phyloP scores from a whole-genome alignment of 2,888 invertebrate genomes.

The Cosmorhoe ocellata region DNA sequence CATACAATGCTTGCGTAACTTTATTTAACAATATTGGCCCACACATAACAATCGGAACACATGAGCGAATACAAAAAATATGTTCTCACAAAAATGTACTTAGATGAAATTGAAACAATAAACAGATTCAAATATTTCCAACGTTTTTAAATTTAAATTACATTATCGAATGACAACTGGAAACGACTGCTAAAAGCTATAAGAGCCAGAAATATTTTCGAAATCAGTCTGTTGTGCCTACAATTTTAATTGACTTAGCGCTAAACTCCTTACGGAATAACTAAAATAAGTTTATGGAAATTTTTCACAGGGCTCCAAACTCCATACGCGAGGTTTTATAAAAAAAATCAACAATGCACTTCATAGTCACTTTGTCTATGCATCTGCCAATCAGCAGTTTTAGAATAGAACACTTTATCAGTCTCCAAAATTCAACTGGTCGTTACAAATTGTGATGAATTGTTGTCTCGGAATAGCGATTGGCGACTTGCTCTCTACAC shows the following conservation, averaged over 20 bases:
- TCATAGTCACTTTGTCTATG: conserved; percentile 52
- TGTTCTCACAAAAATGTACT: conserved; percentile 10
- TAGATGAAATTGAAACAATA: conserved; percentile 7
- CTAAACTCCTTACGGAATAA: conserved; percentile 33
- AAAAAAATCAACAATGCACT: conserved; percentile 43
- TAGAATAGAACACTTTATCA: conserved; percentile 54
- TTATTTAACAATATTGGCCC: conserved; percentile 42
- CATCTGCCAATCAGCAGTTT: conserved; percentile 49
- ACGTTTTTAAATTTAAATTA: conserved; percentile 5
- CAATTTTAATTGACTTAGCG: conserved; percentile 37
- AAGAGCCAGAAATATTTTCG: conserved; percentile 38
- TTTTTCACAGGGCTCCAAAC: conserved; percentile 31
- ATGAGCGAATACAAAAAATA: conserved; percentile 26
- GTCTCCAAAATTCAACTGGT: conserved; percentile 52
- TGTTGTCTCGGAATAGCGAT: conserved; percentile 34
- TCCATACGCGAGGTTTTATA: conserved; percentile 54
- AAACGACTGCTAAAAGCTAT: not conserved
- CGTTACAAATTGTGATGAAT: conserved; percentile 49
- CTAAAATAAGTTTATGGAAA: conserved; percentile 28
- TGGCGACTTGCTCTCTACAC: conserved; percentile 12
- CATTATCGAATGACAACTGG: conserved; percentile 5
- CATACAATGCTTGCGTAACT: conserved; percentile 30
- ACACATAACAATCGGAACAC: conserved; percentile 32
- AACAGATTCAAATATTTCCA: conserved; percentile 24
- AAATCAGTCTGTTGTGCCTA: conserved; percentile 48